Conservation (phyloP, 1,140 invertebrate species). For the Penaeus chinensis region DNA sequence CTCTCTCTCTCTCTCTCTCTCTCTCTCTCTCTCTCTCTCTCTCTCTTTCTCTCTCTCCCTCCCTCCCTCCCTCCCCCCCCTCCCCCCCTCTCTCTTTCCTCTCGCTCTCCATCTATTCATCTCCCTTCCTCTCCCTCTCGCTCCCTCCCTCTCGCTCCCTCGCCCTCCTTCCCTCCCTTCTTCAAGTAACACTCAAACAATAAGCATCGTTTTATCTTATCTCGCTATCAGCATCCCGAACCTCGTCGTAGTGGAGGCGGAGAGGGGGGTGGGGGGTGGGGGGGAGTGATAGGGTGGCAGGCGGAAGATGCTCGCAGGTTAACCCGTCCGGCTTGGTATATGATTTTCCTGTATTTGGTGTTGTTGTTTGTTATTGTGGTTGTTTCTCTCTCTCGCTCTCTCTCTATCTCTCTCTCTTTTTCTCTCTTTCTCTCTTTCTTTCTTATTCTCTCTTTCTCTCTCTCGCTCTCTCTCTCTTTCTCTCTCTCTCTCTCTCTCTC, state of each 20-base stretch:
- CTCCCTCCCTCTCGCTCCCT: background rate
- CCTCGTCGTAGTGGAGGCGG: background rate
- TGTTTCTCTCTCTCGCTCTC: no score
- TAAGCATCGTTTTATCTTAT: background rate
- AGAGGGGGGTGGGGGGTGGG: no score
- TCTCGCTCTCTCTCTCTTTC: background rate
- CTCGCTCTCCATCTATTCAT: slow-evolving; percentile 3
- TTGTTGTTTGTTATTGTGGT: no score
- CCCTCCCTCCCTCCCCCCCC: background rate
- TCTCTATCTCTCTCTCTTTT: background rate
- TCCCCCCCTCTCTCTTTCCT: background rate
- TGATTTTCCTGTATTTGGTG: no score
- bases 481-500: background rate
- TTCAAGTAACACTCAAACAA: background rate
- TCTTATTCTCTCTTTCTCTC: background rate
- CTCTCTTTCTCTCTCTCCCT: background rate
- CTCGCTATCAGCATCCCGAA: background rate
- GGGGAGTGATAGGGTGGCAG: no score
- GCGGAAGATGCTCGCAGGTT: no score
- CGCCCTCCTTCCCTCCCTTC: background rate
- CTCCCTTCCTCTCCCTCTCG: background rate
- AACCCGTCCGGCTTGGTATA: no score
- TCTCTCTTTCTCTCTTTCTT: background rate
- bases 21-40: background rate
- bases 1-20: background rate